Conservation (phyloP, 2,797 vertebrate genomes). For the Mycteria americana region DNA sequence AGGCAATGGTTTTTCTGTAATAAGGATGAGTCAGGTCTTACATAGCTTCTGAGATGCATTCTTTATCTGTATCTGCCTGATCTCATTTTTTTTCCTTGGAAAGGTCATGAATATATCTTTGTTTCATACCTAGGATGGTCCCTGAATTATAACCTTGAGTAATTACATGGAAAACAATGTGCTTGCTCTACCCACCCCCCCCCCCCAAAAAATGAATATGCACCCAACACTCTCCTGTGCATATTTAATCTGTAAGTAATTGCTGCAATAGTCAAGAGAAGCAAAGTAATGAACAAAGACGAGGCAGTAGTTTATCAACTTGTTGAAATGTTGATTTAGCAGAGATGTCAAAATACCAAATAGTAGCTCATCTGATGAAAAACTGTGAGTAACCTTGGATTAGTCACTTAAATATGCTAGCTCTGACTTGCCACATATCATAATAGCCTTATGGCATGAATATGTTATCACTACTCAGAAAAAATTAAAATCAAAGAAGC, state of each 20-base stretch:
- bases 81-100: not conserved
- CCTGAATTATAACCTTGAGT: not conserved
- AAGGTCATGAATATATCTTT: not conserved
- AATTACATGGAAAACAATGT: not conserved
- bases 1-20: not conserved
- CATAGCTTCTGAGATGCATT: not conserved
- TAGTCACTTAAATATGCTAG: not conserved
- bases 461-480: not conserved
- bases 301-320: not conserved
- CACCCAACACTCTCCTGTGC: not conserved
- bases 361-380: not conserved
- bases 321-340: not conserved
- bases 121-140: not conserved
- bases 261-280: not conserved
- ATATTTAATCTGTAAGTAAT: not conserved
- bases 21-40: not conserved
- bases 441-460: not conserved
- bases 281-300: not conserved
- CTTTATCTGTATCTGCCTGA: not conserved
- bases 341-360: not conserved
- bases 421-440: not conserved
- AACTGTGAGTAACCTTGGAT: not conserved
- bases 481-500: not conserved
- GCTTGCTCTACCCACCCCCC: fast-evolving
- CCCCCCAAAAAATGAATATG: not conserved